Conservation (phyloP, 2,888 invertebrate genomes). For the Calameuta filiformis region DNA sequence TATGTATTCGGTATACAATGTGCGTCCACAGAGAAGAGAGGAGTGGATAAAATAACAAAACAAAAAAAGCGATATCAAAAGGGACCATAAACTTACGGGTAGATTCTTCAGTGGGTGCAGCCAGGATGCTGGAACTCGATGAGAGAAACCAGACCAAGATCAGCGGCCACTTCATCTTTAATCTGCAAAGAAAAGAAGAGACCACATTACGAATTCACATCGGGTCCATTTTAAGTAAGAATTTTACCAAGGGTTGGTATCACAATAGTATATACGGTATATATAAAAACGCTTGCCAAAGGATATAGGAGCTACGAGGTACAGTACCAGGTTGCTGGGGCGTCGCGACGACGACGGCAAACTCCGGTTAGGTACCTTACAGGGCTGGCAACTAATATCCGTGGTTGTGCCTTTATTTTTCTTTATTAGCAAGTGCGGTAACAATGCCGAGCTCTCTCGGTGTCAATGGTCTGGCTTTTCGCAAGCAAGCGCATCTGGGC, state of each 20-base stretch:
- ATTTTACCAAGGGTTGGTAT: not conserved
- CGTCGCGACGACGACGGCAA: not conserved
- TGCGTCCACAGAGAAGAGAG: not conserved
- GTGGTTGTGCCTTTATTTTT: slow-evolving; percentile 51
- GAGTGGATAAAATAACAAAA: not conserved
- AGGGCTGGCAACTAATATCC: slow-evolving; percentile 43
- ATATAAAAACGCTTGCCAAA: not conserved
- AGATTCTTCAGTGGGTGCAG: not conserved
- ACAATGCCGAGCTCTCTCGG: slow-evolving; percentile 33
- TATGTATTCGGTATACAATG: not conserved
- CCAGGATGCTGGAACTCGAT: slow-evolving; percentile 51
- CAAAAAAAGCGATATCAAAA: not conserved
- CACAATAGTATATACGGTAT: not conserved
- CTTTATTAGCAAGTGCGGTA: slow-evolving; percentile 48
- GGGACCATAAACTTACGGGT: not conserved
- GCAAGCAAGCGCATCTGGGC: slow-evolving; percentile 38
- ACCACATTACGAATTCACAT: not conserved
- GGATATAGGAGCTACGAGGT: not conserved
- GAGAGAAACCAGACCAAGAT: slow-evolving; percentile 53
- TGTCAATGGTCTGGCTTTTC: slow-evolving; percentile 49
- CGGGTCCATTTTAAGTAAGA: not conserved
- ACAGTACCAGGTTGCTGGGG: not conserved
- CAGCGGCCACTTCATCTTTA: slow-evolving; percentile 60
- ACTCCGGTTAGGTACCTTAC: not conserved
- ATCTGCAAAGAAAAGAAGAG: slow-evolving; percentile 37